Evolutionary conservation across 2,113 vertebrate genomes (phyloP).

Genomic region (Prochilodus magdalenae): DNA sequence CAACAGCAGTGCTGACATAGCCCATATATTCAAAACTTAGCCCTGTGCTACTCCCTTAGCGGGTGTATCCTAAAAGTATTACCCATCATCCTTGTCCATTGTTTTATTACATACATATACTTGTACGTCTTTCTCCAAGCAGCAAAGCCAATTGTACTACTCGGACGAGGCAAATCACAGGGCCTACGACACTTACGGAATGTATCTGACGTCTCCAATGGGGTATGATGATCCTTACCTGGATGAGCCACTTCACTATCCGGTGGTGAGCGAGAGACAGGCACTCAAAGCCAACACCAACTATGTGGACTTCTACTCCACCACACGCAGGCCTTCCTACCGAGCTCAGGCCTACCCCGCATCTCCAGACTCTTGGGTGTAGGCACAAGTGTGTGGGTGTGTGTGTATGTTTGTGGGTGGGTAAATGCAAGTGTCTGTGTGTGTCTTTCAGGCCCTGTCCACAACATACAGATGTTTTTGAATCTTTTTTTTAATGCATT

Average conservation of each 20-base stretch:
- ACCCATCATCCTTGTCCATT: too few relatives aligned
- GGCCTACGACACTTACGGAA: constrained; percentile 90
- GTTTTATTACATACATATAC: too few relatives aligned
- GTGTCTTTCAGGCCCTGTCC: neutral
- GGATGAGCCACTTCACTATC: constrained; percentile 87
- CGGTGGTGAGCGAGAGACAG: constrained; percentile 83
- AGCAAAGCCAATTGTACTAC: constrained; percentile 92
- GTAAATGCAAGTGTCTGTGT: neutral
- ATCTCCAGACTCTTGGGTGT: constrained; percentile 99
- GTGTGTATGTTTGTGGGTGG: constrained; percentile 38
- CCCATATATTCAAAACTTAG: too few relatives aligned
- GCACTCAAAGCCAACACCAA: constrained; percentile 93
- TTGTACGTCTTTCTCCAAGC: constrained; percentile 22
- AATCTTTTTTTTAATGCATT: neutral
- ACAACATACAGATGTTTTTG: neutral
- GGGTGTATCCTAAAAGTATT: too few relatives aligned
- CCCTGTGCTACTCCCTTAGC: too few relatives aligned
- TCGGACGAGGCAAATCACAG: constrained; percentile 88
- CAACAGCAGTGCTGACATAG: neutral
- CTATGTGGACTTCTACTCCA: constrained; percentile 99
- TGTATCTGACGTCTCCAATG: constrained; percentile 92
- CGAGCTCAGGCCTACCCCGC: constrained; percentile 94
- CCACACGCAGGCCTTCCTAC: constrained; percentile 91
- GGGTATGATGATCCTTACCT: constrained; percentile 93
- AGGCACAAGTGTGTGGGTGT: constrained; percentile 62